phyloP scores from a whole-genome alignment of 2,888 invertebrate genomes.

The Caenorhabditis sinica region DNA sequence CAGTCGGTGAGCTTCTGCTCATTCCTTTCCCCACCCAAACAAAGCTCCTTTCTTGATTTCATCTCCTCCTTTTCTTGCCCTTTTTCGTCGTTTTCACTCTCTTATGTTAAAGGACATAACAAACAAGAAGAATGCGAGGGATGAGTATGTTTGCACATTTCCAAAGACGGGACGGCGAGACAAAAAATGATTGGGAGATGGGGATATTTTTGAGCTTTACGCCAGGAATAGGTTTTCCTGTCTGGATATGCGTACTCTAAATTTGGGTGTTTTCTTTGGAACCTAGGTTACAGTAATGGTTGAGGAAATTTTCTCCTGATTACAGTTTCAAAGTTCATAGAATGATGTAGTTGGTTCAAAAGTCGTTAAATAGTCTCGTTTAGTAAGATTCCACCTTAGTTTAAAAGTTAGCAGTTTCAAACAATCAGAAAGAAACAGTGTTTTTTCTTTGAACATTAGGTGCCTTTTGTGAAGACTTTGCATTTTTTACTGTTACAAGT shows the following conservation, averaged over 20 bases:
- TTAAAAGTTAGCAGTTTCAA: no score
- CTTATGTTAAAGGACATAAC: slow-evolving; percentile 52
- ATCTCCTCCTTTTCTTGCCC: slow-evolving; percentile 20
- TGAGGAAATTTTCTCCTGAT: no score
- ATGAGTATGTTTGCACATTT: slow-evolving; percentile 57
- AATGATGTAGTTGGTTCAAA: no score
- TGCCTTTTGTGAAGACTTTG: no score
- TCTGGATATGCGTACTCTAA: neutral
- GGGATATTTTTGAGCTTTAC: slow-evolving; percentile 14
- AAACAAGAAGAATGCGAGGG: slow-evolving; percentile 40
- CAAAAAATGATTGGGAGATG: slow-evolving; percentile 38
- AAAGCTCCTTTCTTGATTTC: neutral
- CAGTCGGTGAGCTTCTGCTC: slow-evolving; percentile 5
- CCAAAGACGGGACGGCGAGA: slow-evolving; percentile 25
- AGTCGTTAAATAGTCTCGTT: no score
- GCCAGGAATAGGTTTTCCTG: neutral
- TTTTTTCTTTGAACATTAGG: no score
- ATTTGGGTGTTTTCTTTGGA: neutral
- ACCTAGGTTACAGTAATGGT: no score
- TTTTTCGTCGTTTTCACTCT: slow-evolving; percentile 27
- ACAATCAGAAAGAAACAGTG: no score
- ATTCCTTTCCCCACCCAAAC: neutral
- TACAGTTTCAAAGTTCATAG: no score
- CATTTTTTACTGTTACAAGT: no score
- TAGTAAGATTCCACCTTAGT: no score